Evolutionary conservation across 2,113 vertebrate genomes (phyloP).

Genomic region (Burhinus bistriatus): DNA sequence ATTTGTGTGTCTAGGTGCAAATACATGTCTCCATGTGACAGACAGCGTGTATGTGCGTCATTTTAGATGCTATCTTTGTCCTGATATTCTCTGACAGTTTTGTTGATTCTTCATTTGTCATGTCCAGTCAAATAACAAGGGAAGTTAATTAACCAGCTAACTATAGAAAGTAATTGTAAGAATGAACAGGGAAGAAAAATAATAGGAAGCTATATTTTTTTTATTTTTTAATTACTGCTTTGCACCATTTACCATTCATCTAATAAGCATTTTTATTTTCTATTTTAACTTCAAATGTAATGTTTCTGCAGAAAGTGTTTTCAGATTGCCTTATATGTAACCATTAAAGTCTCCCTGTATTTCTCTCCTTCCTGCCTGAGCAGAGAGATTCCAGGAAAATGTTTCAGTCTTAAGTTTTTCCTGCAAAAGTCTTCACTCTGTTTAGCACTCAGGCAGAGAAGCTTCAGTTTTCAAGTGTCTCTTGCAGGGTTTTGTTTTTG

Average conservation of each 20-base stretch:
- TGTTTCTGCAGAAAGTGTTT: not conserved
- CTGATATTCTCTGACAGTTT: not conserved
- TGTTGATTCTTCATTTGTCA: not conserved
- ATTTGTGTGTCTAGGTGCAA: not conserved
- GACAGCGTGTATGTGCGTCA: rapidly evolving
- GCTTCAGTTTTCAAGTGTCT: not conserved
- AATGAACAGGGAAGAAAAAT: not conserved
- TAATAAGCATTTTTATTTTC: not conserved
- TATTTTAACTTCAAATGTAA: not conserved
- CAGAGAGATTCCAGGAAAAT: not conserved
- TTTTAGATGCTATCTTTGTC: not conserved
- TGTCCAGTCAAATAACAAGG: not conserved
- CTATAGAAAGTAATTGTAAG: not conserved
- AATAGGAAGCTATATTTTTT: not conserved
- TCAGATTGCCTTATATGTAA: not conserved
- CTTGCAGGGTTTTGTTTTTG: not conserved
- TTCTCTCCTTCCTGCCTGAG: not conserved
- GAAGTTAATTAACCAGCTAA: not conserved
- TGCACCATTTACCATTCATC: not conserved
- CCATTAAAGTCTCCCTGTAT: not conserved
- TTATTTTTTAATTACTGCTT: not conserved
- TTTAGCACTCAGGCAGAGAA: not conserved
- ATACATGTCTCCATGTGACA: not conserved
- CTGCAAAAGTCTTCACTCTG: not conserved
- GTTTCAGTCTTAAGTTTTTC: not conserved